A percentile compares a stretch with the other conserved stretches of the same genome.
Conservation (phyloP, 2,888 invertebrate genomes). For the Platycnemis pennipes region DNA sequence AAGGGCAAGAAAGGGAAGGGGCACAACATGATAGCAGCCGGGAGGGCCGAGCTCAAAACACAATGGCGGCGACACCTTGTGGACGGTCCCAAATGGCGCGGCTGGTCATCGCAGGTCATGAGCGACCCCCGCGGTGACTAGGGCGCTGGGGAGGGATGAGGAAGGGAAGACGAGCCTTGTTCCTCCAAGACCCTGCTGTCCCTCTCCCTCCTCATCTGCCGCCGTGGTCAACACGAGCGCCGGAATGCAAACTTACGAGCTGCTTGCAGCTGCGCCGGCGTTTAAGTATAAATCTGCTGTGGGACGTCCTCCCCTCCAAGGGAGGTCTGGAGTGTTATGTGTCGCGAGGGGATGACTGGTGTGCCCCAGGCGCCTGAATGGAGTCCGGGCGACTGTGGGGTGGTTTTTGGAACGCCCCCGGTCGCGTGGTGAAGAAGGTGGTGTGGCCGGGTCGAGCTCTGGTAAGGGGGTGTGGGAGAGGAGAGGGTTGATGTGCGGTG, state of each 20-base stretch:
- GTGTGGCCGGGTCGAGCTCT: background rate
- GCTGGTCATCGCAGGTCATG: background rate
- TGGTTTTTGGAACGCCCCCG: background rate
- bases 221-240: background rate
- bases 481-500: background rate
- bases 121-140: background rate
- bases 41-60: background rate
- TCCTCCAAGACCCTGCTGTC: background rate
- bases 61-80: background rate
- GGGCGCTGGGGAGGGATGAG: background rate
- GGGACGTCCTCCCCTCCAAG: background rate
- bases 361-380: background rate
- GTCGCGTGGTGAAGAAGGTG: background rate
- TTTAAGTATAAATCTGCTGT: background rate
- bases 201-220: background rate
- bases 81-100: background rate
- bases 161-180: background rate
- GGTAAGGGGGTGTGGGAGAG: background rate
- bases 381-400: background rate
- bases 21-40: background rate
- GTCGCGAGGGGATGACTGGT: background rate
- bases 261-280: background rate
- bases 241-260: slow-evolving; percentile 16
- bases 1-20: background rate
- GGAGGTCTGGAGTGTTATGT: background rate